Percentiles rank a stretch among this genome's conserved stretches.
phyloP scores from a whole-genome alignment of 2,888 invertebrate genomes.

The Globia sparganii region DNA sequence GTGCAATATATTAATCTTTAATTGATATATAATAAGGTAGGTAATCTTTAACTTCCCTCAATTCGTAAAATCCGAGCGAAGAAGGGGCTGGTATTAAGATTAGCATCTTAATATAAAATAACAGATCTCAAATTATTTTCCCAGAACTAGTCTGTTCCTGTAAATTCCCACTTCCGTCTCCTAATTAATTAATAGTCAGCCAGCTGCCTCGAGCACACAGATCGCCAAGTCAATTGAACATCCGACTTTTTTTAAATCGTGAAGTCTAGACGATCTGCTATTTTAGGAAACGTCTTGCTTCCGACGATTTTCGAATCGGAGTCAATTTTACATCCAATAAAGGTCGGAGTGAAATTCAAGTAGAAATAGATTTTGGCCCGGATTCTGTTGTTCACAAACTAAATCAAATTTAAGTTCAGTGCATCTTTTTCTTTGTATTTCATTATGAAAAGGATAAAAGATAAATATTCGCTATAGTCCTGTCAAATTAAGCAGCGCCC shows the following conservation, averaged over 20 bases:
- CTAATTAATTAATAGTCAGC: neutral
- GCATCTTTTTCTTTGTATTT: too few relatives aligned
- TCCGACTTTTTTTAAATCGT: constrained; percentile 7
- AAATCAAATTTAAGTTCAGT: too few relatives aligned
- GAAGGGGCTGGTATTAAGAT: neutral
- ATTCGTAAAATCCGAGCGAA: neutral
- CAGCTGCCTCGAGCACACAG: neutral
- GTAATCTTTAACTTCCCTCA: neutral
- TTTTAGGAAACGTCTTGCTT: constrained; percentile 19
- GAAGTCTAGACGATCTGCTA: constrained; percentile 29
- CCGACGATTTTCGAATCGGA: constrained; percentile 16
- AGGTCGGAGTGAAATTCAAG: constrained; percentile 17
- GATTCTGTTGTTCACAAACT: too few relatives aligned
- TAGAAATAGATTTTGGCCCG: constrained; percentile 2
- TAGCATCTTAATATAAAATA: neutral
- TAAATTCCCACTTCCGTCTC: too few relatives aligned
- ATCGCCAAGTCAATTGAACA: constrained; percentile 15
- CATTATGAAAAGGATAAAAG: too few relatives aligned
- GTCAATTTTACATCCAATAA: constrained; percentile 1
- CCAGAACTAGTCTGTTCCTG: neutral
- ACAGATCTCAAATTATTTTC: neutral
- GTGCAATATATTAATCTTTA: neutral
- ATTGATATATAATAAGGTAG: neutral
- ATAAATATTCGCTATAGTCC: too few relatives aligned
- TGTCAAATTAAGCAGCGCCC: too few relatives aligned